Evolutionary conservation across 2,888 invertebrate genomes (phyloP), one percentile per base, ranked within the genome.

Genomic region (Himalopsyche tibetana): DNA sequence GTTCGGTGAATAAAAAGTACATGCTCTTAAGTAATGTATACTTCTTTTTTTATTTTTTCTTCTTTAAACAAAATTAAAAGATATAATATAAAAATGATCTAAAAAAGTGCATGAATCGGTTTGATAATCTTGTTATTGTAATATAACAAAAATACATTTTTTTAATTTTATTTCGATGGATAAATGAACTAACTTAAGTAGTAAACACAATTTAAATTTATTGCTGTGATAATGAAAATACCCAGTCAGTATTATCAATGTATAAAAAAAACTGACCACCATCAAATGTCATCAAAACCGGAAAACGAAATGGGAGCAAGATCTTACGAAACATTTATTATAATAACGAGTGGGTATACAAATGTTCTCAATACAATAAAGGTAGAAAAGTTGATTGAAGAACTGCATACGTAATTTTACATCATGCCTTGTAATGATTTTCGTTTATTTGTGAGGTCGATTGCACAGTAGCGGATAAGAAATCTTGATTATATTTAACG

Each of bases 251-350:
- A 11, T 0, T 5, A 74, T 74, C 38, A 36, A 38, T 74, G 74
- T 74, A 74, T 74, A 38, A 74, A 74, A 74, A 69, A 74, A 74
- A 36, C 19, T 74, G 74, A 74, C 74, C 74, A 38, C 36, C 4
- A 74, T 74, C 38, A 74, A 74, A 74, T 74, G 74, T 74, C 74
- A 74, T 74, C 74, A 36, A 74, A 74, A 74, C 74, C 28, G 74
- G 74, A 74, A 74, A 74, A 74, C 74, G 74, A 38, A 74, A 38
- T 36, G 36, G 12, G 74, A 74, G 38, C 74, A 74, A 28, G 38
- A 28, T 12, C 8, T 74, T 74, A 38, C 15, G 74, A 74, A 74
- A 74, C 36, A 36, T 38, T 12, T 12, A 38, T 74, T 38, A 74
- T 38, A 36, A 74, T 36, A 15, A 36, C 2, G 38, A 74, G 15